These are phyloP conservation scores for Hydroisotoma schaefferi DNA, from an alignment of 2,888 invertebrate species.

Conservation along the genomic window DNA sequence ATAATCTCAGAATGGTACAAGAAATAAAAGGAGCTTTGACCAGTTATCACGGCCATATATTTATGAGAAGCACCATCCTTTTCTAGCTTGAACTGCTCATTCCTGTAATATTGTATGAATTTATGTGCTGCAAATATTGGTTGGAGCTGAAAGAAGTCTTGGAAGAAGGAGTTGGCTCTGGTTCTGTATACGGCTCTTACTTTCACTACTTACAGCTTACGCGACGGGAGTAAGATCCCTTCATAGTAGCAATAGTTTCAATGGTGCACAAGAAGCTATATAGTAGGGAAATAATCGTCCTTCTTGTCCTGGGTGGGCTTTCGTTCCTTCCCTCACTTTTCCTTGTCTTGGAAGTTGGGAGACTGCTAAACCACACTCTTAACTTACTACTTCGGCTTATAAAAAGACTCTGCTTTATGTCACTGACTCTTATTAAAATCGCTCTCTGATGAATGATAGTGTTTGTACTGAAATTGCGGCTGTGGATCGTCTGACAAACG, in stretches of 20 bases:
- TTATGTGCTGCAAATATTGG: constrained; percentile 59
- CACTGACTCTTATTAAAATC: constrained; percentile 49
- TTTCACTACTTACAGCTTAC: constrained; percentile 15
- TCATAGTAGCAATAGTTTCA: neutral
- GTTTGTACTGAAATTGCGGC: neutral
- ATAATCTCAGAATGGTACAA: constrained; percentile 49
- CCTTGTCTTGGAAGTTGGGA: neutral
- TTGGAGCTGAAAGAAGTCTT: constrained; percentile 38
- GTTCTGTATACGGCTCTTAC: constrained; percentile 28
- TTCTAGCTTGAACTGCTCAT: constrained; percentile 45
- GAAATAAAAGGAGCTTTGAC: constrained; percentile 49
- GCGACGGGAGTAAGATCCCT: too few species aligned
- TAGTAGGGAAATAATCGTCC: constrained; percentile 18
- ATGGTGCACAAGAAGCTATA: constrained; percentile 1
- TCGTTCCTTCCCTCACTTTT: neutral
- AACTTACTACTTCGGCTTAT: neutral
- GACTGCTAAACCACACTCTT: neutral
- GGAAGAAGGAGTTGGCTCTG: constrained; percentile 27
- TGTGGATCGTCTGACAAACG: too few species aligned
- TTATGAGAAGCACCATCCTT: constrained; percentile 48
- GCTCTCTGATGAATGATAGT: constrained; percentile 47
- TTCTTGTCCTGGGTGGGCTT: constrained; percentile 19
- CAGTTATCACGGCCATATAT: constrained; percentile 49
- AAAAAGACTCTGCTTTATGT: constrained; percentile 45
- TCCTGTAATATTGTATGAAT: constrained; percentile 57